Evolutionary conservation across 2,113 vertebrate genomes (phyloP), one percentile per base, ranked within the genome.

Genomic region (Acrocephalus kingi): DNA sequence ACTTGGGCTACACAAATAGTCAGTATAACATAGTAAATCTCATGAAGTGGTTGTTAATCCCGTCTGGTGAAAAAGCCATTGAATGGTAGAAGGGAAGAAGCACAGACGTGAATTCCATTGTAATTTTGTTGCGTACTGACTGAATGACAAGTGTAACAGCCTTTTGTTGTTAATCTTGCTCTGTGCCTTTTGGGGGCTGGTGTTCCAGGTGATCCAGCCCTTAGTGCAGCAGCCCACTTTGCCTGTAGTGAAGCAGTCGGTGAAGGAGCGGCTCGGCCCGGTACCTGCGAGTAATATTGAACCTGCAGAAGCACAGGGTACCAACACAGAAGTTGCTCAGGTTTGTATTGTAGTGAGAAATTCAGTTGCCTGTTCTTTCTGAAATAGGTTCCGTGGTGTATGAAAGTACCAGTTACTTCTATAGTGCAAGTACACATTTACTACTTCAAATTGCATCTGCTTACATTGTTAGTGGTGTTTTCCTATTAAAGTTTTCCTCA

Each of bases 251-350:
- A 99, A 99, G 91, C 99, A 99, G 91, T 99, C 99, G 2, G 98
- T 99, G 76, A 99, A 99, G 97, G 99, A 99, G 79, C 98, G 99
- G 23, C 98, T 99, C 6, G 99, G 99, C 77, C 99, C 99, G 0
- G 97, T 99, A 68, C 98, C 99, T 90, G 96, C 98, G 21, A 96
- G 95, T 89, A 99, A 98, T 88, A 72, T 98, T 35, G 99, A 99
- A 75, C 98, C 98, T 11, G 92, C 98, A 31, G 99, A 98, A 94
- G 97, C 98, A 68, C 98, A 98, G 91, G 98, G 97, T 90, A 97
- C 98, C 89, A 97, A 91, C 77, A 78, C 96, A 48, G 98, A 98
- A 55, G 93, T 96, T 18, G 45, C 98, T 95, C 99, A 99, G 99
- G 99, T 99, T 96, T 85, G 68, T 94, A 54, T 35, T 16, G 7